phyloP scores from a whole-genome alignment of 2,113 vertebrate genomes.

The Alethe diademata region DNA sequence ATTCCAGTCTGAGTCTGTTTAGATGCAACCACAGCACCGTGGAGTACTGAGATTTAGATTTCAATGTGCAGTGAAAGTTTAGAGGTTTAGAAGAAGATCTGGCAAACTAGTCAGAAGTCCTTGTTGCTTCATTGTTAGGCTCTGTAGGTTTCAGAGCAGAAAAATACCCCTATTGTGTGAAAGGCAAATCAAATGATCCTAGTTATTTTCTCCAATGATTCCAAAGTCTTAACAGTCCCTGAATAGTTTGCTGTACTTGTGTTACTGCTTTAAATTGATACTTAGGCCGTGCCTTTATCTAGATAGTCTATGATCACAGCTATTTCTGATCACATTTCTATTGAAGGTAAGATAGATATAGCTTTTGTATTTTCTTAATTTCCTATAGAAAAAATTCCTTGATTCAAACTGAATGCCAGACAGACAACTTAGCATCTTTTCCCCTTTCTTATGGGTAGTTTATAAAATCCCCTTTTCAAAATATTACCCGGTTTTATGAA shows the following conservation, averaged over 20 bases:
- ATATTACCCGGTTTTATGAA: not conserved
- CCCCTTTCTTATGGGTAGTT: not conserved
- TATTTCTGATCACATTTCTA: not conserved
- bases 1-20: not conserved
- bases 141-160: not conserved
- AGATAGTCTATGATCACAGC: not conserved
- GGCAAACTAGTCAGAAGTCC: not conserved
- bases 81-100: not conserved
- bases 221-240: not conserved
- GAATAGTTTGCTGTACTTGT: not conserved
- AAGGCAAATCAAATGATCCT: not conserved
- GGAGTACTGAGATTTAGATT: not conserved
- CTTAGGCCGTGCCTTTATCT: not conserved
- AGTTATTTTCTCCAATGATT: not conserved
- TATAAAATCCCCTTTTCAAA: not conserved
- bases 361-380: not conserved
- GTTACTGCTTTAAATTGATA: not conserved
- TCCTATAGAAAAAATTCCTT: not conserved
- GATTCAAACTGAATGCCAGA: not conserved
- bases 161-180: not conserved
- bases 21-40: accelerated
- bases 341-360: not conserved
- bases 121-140: not conserved
- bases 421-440: not conserved
- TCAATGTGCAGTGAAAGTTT: not conserved